A percentile compares a stretch with the other conserved stretches of the same genome.
Conservation (phyloP, 1,140 invertebrate species). For the Ylistrum balloti region DNA sequence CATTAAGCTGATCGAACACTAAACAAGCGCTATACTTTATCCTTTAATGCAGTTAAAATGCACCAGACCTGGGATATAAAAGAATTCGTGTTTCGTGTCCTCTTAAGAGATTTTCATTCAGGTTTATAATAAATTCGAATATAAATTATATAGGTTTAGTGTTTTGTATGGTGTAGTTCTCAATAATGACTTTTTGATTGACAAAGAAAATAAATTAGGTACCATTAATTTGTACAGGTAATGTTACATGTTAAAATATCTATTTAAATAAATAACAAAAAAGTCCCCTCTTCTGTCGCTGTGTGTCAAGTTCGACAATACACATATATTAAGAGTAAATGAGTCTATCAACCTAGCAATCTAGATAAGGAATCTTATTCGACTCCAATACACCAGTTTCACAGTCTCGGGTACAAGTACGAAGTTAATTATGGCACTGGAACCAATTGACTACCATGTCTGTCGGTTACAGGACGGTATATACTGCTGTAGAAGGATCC, state of each 20-base stretch:
- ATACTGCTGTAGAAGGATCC: not conserved
- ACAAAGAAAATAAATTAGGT: conserved; percentile 18
- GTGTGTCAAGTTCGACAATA: not conserved
- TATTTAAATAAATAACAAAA: conserved; percentile 4
- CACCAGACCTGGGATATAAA: not conserved
- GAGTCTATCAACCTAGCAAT: conserved; percentile 15
- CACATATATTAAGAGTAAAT: not conserved
- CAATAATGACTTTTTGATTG: conserved; percentile 13
- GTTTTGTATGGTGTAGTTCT: not conserved
- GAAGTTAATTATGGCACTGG: no score
- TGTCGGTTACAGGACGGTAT: not conserved
- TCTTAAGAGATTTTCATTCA: not conserved
- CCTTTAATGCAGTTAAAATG: not conserved
- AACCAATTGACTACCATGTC: not conserved
- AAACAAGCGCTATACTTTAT: not conserved
- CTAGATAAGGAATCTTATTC: not conserved
- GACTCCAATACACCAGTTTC: not conserved
- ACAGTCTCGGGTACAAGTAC: not conserved
- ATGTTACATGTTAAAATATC: conserved; percentile 36
- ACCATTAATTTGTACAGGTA: conserved; percentile 12
- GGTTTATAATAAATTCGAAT: not conserved
- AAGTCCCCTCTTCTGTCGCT: not conserved
- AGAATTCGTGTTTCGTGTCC: not conserved
- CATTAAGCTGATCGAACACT: not conserved
- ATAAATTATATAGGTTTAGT: not conserved